phyloP scores from a whole-genome alignment of 2,888 invertebrate species.

The Zygogramma bicolorata region DNA sequence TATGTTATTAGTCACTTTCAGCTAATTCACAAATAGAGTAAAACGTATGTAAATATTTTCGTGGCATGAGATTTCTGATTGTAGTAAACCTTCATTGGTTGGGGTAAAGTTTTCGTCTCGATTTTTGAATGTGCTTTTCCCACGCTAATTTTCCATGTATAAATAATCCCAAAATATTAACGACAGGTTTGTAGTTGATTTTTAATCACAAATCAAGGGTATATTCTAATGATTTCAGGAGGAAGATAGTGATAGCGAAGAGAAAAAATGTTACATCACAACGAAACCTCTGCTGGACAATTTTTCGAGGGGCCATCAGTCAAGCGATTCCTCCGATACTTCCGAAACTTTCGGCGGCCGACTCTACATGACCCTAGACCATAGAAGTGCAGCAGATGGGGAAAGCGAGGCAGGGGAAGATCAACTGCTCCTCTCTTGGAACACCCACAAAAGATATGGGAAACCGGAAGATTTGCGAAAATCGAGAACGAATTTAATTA shows the following conservation, averaged over 20 bases:
- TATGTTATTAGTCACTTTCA: too few relatives aligned
- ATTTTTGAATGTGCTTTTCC: too few relatives aligned
- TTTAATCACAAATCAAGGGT: too few relatives aligned
- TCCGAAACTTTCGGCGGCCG: slow-evolving; percentile 63
- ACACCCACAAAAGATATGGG: slow-evolving; percentile 61
- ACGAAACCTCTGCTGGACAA: slow-evolving; percentile 59
- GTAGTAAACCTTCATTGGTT: too few relatives aligned
- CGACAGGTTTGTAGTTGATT: too few relatives aligned
- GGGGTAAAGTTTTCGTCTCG: too few relatives aligned
- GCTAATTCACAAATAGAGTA: too few relatives aligned
- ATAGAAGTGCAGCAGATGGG: slow-evolving; percentile 42
- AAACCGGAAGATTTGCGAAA: slow-evolving; percentile 44
- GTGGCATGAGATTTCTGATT: too few relatives aligned
- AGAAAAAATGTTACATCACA: slow-evolving; percentile 48
- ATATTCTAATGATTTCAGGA: too few relatives aligned
- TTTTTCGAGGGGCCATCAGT: slow-evolving; percentile 52
- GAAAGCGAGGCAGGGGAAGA: slow-evolving; percentile 55
- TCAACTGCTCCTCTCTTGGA: slow-evolving; percentile 73
- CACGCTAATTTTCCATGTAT: too few relatives aligned
- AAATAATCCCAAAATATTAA: too few relatives aligned
- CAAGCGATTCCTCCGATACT: slow-evolving; percentile 68
- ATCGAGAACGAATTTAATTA: slow-evolving; percentile 49
- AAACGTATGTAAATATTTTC: too few relatives aligned
- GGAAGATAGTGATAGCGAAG: slow-evolving; percentile 58
- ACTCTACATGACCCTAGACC: slow-evolving; percentile 65